Percentiles rank a stretch among this genome's conserved stretches.
Evolutionary conservation across 2,113 vertebrate genomes (phyloP).

Genomic region (Oxyruncus cristatus): DNA sequence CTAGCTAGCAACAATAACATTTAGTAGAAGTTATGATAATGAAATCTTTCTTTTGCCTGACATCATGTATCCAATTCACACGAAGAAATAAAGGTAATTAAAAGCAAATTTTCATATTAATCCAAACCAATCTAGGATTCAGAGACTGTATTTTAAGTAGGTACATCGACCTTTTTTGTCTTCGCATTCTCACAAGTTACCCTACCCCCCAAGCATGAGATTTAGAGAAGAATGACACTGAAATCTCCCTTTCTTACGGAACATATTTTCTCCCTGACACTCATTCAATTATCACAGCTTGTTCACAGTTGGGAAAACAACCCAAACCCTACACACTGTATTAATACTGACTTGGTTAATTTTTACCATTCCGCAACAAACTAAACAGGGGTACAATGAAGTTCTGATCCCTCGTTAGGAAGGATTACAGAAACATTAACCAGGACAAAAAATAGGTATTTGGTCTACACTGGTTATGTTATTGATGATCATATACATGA

Average conservation of each 20-base stretch:
- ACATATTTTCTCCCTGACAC: neutral
- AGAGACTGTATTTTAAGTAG: neutral
- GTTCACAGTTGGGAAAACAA: neutral
- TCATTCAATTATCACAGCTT: neutral
- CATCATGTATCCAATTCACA: neutral
- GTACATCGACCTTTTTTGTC: neutral
- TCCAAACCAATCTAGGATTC: neutral
- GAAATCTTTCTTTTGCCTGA: neutral
- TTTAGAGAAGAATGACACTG: neutral
- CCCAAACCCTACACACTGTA: neutral
- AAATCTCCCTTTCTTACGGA: neutral
- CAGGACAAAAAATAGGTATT: neutral
- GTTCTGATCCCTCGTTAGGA: neutral
- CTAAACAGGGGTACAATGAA: neutral
- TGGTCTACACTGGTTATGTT: neutral
- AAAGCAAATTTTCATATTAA: neutral
- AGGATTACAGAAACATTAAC: neutral
- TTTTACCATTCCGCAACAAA: neutral
- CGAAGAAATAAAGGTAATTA: neutral
- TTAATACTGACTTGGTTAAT: neutral
- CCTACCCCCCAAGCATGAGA: neutral
- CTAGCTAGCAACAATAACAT: neutral
- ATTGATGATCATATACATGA: accelerated
- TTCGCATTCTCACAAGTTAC: neutral
- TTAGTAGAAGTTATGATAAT: neutral